These are phyloP conservation scores for Sialia sialis DNA, from an alignment of 2,113 vertebrate species.

Conservation along the genomic window DNA sequence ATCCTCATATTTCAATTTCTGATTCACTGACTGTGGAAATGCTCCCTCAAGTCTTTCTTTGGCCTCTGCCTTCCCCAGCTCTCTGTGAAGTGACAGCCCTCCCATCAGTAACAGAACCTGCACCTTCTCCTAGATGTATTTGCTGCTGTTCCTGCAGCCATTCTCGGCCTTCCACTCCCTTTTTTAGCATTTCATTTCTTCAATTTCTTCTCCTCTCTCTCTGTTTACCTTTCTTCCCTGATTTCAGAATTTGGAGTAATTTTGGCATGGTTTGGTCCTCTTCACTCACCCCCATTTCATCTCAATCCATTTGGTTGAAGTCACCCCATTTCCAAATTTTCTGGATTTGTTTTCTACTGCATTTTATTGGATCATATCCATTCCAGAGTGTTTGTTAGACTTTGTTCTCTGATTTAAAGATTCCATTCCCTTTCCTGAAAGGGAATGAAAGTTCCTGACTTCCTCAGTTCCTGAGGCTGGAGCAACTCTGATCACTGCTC, in stretches of 20 bases:
- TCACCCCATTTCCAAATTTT: background rate
- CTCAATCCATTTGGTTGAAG: background rate
- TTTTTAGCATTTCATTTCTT: background rate
- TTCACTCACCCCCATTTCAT: background rate
- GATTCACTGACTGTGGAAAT: background rate
- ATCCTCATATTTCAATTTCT: background rate
- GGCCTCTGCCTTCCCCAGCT: background rate
- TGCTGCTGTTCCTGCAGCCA: background rate
- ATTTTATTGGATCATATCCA: background rate
- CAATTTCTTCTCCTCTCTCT: background rate
- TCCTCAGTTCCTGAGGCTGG: background rate
- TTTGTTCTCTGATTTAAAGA: background rate
- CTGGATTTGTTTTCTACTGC: background rate
- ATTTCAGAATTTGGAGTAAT: background rate
- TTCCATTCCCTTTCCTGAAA: background rate
- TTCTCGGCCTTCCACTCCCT: background rate
- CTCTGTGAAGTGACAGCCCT: background rate
- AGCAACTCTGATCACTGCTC: background rate
- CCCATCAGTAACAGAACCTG: background rate
- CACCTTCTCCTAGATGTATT: background rate
- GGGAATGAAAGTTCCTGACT: background rate
- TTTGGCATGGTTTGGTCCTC: background rate
- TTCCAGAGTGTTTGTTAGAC: background rate
- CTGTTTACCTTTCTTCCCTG: background rate
- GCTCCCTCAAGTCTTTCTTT: background rate